A percentile compares a stretch with the other conserved stretches of the same genome.
phyloP scores from a whole-genome alignment of 2,113 vertebrate species.

The Aepyceros melampus region DNA sequence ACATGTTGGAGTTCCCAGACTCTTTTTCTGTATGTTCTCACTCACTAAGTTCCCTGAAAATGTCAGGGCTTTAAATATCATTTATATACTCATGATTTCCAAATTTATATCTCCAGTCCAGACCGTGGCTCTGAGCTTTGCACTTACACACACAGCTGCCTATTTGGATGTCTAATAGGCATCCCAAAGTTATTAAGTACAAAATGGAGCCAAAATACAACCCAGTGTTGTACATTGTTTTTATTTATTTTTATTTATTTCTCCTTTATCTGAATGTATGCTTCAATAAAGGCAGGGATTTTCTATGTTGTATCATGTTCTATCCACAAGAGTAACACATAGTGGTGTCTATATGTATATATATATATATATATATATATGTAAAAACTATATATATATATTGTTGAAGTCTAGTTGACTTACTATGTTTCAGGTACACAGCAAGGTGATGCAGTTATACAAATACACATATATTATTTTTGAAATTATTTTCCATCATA shows the following conservation, averaged over 20 bases:
- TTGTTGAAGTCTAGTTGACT: not conserved
- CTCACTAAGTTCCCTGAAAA: not conserved
- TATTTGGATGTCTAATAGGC: not conserved
- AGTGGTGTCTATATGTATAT: too few species aligned
- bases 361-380: too few species aligned
- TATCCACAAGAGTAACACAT: not conserved
- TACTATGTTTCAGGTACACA: not conserved
- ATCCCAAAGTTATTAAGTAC: not conserved
- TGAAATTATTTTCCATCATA: not conserved
- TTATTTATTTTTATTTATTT: not conserved
- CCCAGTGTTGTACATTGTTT: not conserved
- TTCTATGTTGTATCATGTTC: not conserved
- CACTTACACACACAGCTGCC: not conserved
- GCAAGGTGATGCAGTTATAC: not conserved
- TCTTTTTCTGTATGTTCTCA: not conserved
- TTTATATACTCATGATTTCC: not conserved
- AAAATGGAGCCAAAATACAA: not conserved
- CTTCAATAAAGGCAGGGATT: not conserved
- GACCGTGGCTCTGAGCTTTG: not conserved
- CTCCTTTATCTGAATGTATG: not conserved
- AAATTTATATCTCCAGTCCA: not conserved
- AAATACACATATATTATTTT: not conserved
- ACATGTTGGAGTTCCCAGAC: not conserved
- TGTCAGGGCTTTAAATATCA: not conserved
- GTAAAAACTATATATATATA: not conserved